Evolutionary conservation across 2,113 vertebrate species (phyloP).

Genomic region (Pardalotus punctatus): DNA sequence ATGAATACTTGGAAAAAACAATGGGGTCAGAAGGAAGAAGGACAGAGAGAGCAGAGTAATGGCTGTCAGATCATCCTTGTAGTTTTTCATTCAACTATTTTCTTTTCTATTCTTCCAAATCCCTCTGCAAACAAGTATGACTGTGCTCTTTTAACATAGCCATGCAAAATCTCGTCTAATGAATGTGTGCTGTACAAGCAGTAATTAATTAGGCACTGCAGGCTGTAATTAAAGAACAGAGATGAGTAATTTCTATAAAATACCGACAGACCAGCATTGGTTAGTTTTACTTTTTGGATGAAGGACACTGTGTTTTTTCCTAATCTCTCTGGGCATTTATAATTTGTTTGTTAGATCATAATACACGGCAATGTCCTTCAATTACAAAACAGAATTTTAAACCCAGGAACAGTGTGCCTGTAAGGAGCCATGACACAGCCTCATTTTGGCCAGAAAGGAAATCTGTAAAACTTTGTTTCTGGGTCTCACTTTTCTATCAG

Average conservation of each 20-base stretch:
- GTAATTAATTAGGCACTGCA: constrained; percentile 46
- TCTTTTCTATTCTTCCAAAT: background rate
- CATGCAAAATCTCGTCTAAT: background rate
- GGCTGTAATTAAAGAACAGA: constrained; percentile 39
- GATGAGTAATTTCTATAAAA: constrained; percentile 32
- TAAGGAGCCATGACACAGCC: background rate
- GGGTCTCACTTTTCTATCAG: background rate
- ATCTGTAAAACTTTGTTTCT: background rate
- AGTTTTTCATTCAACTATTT: background rate
- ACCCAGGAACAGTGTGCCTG: background rate
- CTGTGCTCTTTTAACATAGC: background rate
- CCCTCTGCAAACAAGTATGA: background rate
- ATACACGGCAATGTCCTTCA: background rate
- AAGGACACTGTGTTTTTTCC: constrained; percentile 40
- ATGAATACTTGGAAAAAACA: background rate
- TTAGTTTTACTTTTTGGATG: constrained; percentile 62
- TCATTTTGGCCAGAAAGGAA: background rate
- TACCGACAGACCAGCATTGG: constrained; percentile 32
- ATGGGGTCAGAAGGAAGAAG: background rate
- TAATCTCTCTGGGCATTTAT: constrained; percentile 34
- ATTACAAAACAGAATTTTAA: background rate
- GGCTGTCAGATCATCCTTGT: background rate
- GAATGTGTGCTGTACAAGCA: background rate
- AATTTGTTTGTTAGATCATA: constrained; percentile 54
- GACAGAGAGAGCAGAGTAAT: background rate